Percentiles rank a stretch among this genome's conserved stretches.
Conservation (phyloP, 2,797 vertebrate species). For the Pseudopleuronectes americanus region DNA sequence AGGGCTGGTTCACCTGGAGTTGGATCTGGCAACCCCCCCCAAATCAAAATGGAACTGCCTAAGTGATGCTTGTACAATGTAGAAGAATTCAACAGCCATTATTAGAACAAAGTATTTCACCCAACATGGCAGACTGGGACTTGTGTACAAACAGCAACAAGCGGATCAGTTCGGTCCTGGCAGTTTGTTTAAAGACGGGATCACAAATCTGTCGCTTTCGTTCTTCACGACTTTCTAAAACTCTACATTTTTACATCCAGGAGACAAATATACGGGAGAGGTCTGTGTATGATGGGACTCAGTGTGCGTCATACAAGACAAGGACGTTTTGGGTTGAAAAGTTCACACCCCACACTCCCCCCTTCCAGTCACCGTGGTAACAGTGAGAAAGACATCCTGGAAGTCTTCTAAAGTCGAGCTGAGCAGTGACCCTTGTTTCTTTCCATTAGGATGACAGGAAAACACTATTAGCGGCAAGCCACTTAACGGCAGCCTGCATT, state of each 20-base stretch:
- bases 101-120: not conserved
- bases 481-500: conserved; percentile 75
- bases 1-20: no score
- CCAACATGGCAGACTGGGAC: not conserved
- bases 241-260: conserved; percentile 44
- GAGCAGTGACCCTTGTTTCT: conserved; percentile 70
- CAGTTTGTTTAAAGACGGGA: conserved; percentile 34
- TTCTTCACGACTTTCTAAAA: conserved; percentile 32
- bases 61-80: no score
- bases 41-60: no score
- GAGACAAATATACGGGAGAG: conserved; percentile 19
- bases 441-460: conserved; percentile 78
- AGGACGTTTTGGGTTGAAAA: conserved; percentile 54
- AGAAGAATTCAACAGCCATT: no score
- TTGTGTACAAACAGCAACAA: conserved; percentile 14
- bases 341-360: conserved; percentile 41
- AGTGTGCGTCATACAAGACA: not conserved
- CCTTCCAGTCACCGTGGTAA: conserved; percentile 32
- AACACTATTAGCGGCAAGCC: conserved; percentile 79
- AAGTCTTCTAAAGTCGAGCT: conserved; percentile 39
- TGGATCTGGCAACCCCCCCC: no score
- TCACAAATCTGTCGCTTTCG: conserved; percentile 21
- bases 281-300: not conserved
- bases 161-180: not conserved
- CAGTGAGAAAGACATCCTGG: conserved; percentile 35